Evolutionary conservation across 1,140 invertebrate species (phyloP).

Genomic region (Drosophila tristis): DNA sequence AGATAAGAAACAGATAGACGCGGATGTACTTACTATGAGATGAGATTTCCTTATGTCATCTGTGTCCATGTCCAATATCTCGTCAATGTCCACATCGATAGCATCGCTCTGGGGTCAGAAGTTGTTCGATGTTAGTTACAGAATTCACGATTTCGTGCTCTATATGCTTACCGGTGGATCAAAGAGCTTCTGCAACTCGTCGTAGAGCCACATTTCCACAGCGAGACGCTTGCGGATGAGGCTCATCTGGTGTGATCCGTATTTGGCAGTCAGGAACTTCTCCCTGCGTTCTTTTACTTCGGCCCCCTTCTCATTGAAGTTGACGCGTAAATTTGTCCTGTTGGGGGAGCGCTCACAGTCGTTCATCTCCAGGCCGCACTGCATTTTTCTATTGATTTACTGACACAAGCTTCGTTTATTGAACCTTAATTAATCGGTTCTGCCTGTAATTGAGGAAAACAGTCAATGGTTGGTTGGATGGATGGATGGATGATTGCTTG

Average conservation of each 20-base stretch:
- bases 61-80: constrained; percentile 95
- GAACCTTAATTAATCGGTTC: constrained; percentile 66
- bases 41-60: constrained; percentile 92
- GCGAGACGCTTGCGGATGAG: constrained; percentile 96
- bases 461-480: constrained; percentile 24
- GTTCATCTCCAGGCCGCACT: constrained; percentile 84
- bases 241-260: constrained; percentile 98
- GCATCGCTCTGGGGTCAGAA: constrained; percentile 85
- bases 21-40: constrained; percentile 88
- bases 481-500: constrained; percentile 14
- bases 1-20: background rate
- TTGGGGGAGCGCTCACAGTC: constrained; percentile 89
- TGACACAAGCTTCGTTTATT: constrained; percentile 47
- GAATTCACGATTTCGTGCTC: background rate
- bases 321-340: constrained; percentile 92
- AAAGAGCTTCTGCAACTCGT: constrained; percentile 96
- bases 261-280: constrained; percentile 98
- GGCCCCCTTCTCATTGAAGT: constrained; percentile 93
- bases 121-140: background rate
- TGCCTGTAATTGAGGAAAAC: constrained; percentile 66
- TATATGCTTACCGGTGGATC: constrained; percentile 89
- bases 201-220: constrained; percentile 99
- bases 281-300: constrained; percentile 94
- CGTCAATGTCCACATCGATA: constrained; percentile 96
- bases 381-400: constrained; percentile 60